Conservation (phyloP, 2,888 invertebrate genomes). For the Epistrophella euchroma region DNA sequence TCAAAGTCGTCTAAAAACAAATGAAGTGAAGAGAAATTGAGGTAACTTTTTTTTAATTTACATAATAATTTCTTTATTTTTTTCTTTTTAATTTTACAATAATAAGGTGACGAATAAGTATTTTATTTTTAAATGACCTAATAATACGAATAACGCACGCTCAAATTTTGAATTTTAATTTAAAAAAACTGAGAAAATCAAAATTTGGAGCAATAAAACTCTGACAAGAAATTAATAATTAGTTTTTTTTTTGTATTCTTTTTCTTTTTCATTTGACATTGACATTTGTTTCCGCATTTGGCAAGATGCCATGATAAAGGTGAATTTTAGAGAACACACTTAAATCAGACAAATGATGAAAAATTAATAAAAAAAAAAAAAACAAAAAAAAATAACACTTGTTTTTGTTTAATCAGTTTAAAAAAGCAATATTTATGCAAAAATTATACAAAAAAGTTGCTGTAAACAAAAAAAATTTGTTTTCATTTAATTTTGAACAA, state of each 20-base stretch:
- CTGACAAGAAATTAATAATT: constrained; percentile 11
- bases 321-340: not conserved
- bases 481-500: too few relatives aligned
- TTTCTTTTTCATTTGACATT: not conserved
- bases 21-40: not conserved
- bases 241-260: not conserved
- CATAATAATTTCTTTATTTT: not conserved
- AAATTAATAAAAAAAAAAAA: not conserved
- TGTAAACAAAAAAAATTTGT: too few relatives aligned
- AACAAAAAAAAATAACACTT: too few relatives aligned
- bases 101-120: not conserved
- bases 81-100: not conserved
- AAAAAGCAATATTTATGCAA: too few relatives aligned
- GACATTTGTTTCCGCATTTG: constrained; percentile 18
- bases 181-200: not conserved
- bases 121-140: constrained; percentile 12
- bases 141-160: not conserved
- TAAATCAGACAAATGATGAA: not conserved
- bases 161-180: not conserved
- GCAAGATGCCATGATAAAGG: constrained; percentile 4
- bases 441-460: too few relatives aligned
- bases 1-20: not conserved
- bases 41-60: not conserved
- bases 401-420: too few relatives aligned
- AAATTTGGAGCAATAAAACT: not conserved